These are phyloP conservation scores for Phanerotoma sp. DNA, from an alignment of 2,888 invertebrate species.

Conservation along the genomic window DNA sequence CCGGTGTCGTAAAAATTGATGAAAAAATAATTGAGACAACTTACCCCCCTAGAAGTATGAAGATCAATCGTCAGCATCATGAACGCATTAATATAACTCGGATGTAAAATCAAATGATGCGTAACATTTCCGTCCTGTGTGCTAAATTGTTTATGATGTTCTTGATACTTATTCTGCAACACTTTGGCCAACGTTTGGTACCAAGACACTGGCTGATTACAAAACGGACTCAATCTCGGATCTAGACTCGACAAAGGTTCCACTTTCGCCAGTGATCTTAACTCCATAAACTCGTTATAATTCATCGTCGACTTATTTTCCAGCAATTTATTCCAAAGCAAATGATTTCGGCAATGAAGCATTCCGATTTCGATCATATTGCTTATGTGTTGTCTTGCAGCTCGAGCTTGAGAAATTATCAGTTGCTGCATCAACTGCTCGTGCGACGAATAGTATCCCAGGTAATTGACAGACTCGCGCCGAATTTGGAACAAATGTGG, in stretches of 20 bases:
- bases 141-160: slow-evolving; percentile 62
- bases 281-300: slow-evolving; percentile 66
- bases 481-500: slow-evolving; percentile 55
- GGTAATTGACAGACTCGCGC: slow-evolving; percentile 68
- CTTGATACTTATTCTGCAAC: slow-evolving; percentile 63
- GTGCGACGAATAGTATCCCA: slow-evolving; percentile 70
- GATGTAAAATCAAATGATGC: slow-evolving; percentile 67
- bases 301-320: slow-evolving; percentile 59
- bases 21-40: too few species aligned
- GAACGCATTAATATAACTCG: slow-evolving; percentile 65
- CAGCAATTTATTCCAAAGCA: slow-evolving; percentile 71
- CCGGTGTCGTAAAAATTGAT: too few species aligned
- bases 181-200: slow-evolving; percentile 67
- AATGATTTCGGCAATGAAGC: slow-evolving; percentile 69
- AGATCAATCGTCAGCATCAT: slow-evolving; percentile 67
- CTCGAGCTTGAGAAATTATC: slow-evolving; percentile 62
- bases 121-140: slow-evolving; percentile 64
- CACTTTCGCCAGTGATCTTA: slow-evolving; percentile 64
- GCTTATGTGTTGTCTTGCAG: slow-evolving; percentile 62
- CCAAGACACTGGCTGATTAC: slow-evolving; percentile 67
- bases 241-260: slow-evolving; percentile 64
- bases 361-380: slow-evolving; percentile 67
- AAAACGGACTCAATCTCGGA: slow-evolving; percentile 61
- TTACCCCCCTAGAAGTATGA: slow-evolving; percentile 63
- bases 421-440: slow-evolving; percentile 68